Base-by-base conservation (phyloP, 2,113 vertebrate genomes). In the Pyxicephalus adspersus region DNA sequence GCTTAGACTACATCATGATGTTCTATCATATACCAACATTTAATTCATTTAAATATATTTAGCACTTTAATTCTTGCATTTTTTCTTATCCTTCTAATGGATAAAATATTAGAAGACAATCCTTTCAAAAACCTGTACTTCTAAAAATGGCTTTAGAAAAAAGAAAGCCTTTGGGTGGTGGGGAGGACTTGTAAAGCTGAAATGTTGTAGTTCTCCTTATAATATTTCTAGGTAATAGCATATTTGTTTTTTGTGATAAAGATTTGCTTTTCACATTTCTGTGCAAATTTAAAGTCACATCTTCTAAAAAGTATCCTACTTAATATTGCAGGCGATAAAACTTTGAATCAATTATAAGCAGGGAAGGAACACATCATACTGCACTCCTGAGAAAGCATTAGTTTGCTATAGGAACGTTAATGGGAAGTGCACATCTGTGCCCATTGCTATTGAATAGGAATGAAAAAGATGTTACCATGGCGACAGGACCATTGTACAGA, bases 381-480 rank as follows among this genome's bases (percentile, higher is more conserved):
- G 86, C 86, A 80, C 83, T 83, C 85, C 78, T 67, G 86, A 88
- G 86, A 84, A 88, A 88, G 79, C 86, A 80, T 8, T 86, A 73
- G 87, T 89, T 89, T 86, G 76, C 86, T 75, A 57, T 25, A 86
- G 81, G 84, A 22, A 84, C 66, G 83, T 89, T 88, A 89, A 86
- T 83, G 86, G 85, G 86, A 80, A 88, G 84, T 83, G 67, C 75
- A 74, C 85, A 85, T 87, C 90, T 83, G 73, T 85, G 84, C 84
- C 64, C 84, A 83, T 80, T 85, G 81, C 85, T 88, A 86, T 86
- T 80, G 50, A 71, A 72, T 51, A 86, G 86, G 86, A 89, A 88
- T 87, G 75, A 76, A 81, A 87, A 87, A 84, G 86, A 80, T 86
- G 86, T 91, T 91, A 80, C 91, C 88, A 81, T 86, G 86, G 86